Percentiles rank a stretch among this genome's conserved stretches.
phyloP scores from a whole-genome alignment of 2,888 invertebrate genomes.

The Didymodactylos carnosus region DNA sequence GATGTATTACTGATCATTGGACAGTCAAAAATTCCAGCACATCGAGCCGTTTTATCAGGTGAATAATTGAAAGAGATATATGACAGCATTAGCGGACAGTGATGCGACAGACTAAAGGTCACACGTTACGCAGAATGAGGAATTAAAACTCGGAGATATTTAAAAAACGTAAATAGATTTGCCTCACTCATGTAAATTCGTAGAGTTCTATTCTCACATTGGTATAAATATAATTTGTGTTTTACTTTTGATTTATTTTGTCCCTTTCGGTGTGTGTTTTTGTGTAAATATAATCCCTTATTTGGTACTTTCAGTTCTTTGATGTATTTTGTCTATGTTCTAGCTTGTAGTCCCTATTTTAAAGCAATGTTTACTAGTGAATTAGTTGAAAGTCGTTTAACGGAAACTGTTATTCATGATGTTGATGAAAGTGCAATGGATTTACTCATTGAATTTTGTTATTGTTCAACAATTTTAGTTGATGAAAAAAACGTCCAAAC shows the following conservation, averaged over 20 bases:
- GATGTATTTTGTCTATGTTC: slow-evolving; percentile 27
- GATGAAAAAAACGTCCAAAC: slow-evolving; percentile 97
- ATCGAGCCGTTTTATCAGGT: slow-evolving; percentile 40
- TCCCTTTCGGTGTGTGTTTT: no score
- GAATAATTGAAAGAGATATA: slow-evolving; percentile 6
- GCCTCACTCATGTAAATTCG: no score
- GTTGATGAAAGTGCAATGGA: slow-evolving; percentile 96
- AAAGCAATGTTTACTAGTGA: slow-evolving; percentile 89
- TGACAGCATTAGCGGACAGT: no score
- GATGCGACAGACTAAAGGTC: no score
- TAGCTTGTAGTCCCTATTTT: slow-evolving; percentile 87
- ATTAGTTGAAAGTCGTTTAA: slow-evolving; percentile 84
- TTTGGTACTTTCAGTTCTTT: slow-evolving; percentile 19
- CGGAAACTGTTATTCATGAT: slow-evolving; percentile 90
- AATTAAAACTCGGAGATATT: no score
- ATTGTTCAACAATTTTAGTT: slow-evolving; percentile 86
- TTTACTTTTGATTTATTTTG: no score
- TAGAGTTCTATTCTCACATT: no score
- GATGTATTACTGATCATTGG: slow-evolving; percentile 91
- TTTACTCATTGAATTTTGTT: slow-evolving; percentile 63
- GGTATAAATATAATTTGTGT: no score
- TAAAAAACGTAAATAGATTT: no score
- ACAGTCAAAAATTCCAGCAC: slow-evolving; percentile 77
- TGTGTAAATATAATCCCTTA: no score
- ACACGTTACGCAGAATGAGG: no score